A percentile compares a stretch with the other conserved stretches of the same genome.
phyloP scores from a whole-genome alignment of 1,140 invertebrate genomes.

The Dolichoris vasculosae region DNA sequence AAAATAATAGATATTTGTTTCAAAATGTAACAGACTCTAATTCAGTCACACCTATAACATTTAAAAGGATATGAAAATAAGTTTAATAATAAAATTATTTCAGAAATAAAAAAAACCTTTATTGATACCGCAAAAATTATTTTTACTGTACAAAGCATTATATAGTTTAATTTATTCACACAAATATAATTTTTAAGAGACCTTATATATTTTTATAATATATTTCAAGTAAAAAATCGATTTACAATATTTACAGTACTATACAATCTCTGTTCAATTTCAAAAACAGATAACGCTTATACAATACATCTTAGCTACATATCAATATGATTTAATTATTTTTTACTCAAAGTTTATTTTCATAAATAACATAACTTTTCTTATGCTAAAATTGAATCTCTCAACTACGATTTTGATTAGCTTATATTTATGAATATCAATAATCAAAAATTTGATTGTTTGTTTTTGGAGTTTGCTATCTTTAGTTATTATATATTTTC shows the following conservation, averaged over 20 bases:
- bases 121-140: constrained; percentile 32
- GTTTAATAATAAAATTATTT: neutral
- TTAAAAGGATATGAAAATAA: neutral
- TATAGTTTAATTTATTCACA: constrained; percentile 36
- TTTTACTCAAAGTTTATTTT: neutral
- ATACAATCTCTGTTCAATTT: constrained; percentile 39
- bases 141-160: constrained; percentile 47
- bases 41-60: too few species aligned
- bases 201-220: constrained; percentile 16
- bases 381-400: constrained; percentile 1
- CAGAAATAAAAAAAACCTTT: constrained; percentile 41
- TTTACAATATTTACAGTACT: constrained; percentile 50
- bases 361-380: neutral
- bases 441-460: constrained; percentile 19
- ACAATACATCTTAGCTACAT: neutral
- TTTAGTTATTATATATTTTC: neutral
- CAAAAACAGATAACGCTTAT: constrained; percentile 32
- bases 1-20: too few species aligned
- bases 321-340: constrained; percentile 1
- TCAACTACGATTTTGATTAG: neutral
- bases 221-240: constrained; percentile 2
- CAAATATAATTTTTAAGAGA: constrained; percentile 20
- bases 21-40: too few species aligned
- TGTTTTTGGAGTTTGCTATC: constrained; percentile 27
- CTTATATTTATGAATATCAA: constrained; percentile 1